Percentiles rank a stretch among this genome's conserved stretches.
Conservation (phyloP, 2,113 vertebrate genomes). For the Callopanchax toddi region DNA sequence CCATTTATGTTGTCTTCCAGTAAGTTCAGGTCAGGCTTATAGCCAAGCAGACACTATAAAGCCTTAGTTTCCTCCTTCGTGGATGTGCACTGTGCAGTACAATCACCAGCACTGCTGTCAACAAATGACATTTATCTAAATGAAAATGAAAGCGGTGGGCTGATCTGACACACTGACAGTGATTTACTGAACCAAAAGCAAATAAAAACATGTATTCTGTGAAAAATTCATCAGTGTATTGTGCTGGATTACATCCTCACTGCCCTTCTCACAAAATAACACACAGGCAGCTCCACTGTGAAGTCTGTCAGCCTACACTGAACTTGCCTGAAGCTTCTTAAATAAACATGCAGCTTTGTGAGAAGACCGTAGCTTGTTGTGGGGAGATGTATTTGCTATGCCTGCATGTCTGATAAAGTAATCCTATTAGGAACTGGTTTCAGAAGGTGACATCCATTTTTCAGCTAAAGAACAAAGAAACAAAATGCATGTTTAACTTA, state of each 20-base stretch:
- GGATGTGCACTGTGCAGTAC: neutral
- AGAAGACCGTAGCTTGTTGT: constrained; percentile 18
- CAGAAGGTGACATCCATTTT: neutral
- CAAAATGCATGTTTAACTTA: neutral
- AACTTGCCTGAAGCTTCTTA: constrained; percentile 7
- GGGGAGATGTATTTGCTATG: neutral
- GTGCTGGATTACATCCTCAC: neutral
- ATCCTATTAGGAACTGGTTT: constrained; percentile 1
- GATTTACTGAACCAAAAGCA: neutral
- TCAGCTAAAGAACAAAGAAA: constrained; percentile 4
- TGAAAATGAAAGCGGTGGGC: neutral
- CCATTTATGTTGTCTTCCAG: too few relatives aligned
- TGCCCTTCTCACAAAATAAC: constrained; percentile 8
- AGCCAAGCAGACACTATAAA: neutral
- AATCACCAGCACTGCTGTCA: constrained; percentile 8
- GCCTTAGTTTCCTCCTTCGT: constrained; percentile 6
- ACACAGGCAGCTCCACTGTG: neutral
- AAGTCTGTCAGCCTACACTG: neutral
- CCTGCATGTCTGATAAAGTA: neutral
- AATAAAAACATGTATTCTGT: neutral
- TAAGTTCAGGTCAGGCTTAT: constrained; percentile 26
- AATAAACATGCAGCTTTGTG: constrained; percentile 9
- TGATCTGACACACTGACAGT: neutral
- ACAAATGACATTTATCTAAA: neutral
- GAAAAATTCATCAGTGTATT: neutral